phyloP scores from a whole-genome alignment of 1,140 invertebrate genomes.

The Campoletis sonorensis region DNA sequence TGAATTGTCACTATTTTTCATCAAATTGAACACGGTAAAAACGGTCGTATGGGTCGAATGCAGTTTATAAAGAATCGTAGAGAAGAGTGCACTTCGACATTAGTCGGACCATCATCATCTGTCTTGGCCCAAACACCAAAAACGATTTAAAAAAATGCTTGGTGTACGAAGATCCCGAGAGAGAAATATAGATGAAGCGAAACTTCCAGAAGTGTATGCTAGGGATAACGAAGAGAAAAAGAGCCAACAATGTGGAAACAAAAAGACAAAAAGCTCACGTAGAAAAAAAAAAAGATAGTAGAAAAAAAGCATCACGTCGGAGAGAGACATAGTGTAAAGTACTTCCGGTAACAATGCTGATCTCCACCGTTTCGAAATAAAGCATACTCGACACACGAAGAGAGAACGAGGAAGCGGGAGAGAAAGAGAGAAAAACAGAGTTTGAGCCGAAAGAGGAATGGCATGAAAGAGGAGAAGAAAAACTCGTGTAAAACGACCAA shows the following conservation, averaged over 20 bases:
- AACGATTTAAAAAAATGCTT: conserved; percentile 10
- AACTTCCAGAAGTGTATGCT: conserved; percentile 7
- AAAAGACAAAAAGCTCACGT: conserved; percentile 14
- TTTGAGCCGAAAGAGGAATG: conserved; percentile 1
- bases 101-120: conserved; percentile 27
- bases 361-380: conserved; percentile 40
- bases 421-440: neutral
- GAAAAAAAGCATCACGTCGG: conserved; percentile 8
- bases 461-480: neutral
- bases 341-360: conserved; percentile 45
- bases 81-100: conserved; percentile 35
- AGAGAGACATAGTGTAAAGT: conserved; percentile 36
- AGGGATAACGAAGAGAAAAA: conserved; percentile 27
- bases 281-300: neutral
- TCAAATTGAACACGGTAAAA: neutral
- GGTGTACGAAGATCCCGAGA: neutral
- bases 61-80: conserved; percentile 3
- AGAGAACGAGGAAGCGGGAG: neutral
- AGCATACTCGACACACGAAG: conserved; percentile 33
- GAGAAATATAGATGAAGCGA: neutral
- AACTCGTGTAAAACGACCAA: conserved; percentile 19
- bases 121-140: neutral
- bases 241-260: conserved; percentile 23
- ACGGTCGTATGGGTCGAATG: neutral
- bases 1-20: neutral